Base-by-base conservation (phyloP, 2,113 vertebrate genomes). In the Pseudopodoces humilis region DNA sequence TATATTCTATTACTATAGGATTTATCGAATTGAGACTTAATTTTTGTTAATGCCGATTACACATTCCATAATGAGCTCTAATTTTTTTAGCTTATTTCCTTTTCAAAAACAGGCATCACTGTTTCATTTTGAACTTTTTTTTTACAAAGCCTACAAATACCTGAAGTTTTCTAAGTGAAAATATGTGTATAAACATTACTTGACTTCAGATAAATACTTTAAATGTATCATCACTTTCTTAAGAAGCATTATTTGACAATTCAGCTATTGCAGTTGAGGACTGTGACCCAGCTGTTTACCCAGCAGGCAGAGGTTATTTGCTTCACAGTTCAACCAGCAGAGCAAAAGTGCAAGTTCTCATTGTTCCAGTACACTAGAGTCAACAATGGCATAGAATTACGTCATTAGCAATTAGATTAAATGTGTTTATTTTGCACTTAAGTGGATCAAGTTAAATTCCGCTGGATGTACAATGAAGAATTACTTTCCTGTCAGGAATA, bases 181-280 rank as follows among this genome's bases (percentile, higher is more conserved):
- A 20, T 5, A 50, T 43, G 52, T 87, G 13, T 50, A 23, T 25
- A 82, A 60, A 49, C 10, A 20, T 23, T 24, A 21, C 9, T 43
- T 58, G 13, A 41, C 37, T 58, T 49, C 15, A 58, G 12, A 43
- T 56, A 91, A 83, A 50, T 15, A 67, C 22, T 39, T 83, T 23
- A 68, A 28, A 60, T 28, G 11, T 9, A 49, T 5, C 4, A 11
- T 47, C 6, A 3, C 6, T 62, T 84, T 14, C 50, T 67, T 19
- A n/a, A 75, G 35, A 69, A 85, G 5, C 9, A 43, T 46, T 59
- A 44, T 71, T 75, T 93, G 39, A 20, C 50, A 79, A n/a, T 56
- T 75, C 27, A 59, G 37, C 19, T 37, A 0, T 10, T 49, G 33
- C 37, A 83, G 12, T 0, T 2, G 6, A 27, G 23, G 11, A 25